Evolutionary conservation across 2,113 vertebrate species (phyloP).

Genomic region (Chionodraco myersi): DNA sequence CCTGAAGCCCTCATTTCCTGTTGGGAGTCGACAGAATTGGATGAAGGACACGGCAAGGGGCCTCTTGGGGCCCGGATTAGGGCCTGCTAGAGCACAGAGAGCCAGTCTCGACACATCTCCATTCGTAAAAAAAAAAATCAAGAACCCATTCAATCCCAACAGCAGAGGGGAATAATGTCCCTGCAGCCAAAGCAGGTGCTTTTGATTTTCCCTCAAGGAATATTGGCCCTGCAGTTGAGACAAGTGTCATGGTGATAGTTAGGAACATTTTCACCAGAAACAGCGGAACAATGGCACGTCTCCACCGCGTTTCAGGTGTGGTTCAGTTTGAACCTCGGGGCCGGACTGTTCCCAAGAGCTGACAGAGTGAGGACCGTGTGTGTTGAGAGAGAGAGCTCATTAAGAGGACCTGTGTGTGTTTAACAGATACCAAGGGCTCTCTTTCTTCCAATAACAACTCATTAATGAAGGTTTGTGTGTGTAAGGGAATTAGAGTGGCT

Average conservation of each 20-base stretch:
- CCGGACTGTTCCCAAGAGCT: slow-evolving; percentile 50
- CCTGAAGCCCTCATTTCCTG: slow-evolving; percentile 86
- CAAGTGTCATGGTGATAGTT: slow-evolving; percentile 22
- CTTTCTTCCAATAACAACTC: slow-evolving; percentile 84
- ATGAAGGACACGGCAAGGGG: slow-evolving; percentile 62
- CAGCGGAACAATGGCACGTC: slow-evolving; percentile 51
- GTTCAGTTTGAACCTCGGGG: slow-evolving; percentile 30
- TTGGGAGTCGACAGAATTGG: slow-evolving; percentile 73
- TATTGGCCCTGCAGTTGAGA: not conserved
- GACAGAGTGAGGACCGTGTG: slow-evolving; percentile 68
- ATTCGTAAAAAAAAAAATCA: slow-evolving; percentile 62
- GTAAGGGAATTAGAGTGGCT: slow-evolving; percentile 78
- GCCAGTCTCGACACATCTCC: slow-evolving; percentile 58
- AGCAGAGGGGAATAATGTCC: slow-evolving; percentile 29
- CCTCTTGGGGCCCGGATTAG: slow-evolving; percentile 65
- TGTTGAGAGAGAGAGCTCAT: slow-evolving; percentile 75
- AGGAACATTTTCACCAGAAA: slow-evolving; percentile 40
- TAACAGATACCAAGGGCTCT: slow-evolving; percentile 82
- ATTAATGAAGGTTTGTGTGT: slow-evolving; percentile 85
- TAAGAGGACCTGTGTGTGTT: slow-evolving; percentile 81
- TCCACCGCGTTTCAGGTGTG: slow-evolving; percentile 30
- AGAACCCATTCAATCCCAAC: slow-evolving; percentile 38
- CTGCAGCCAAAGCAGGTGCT: slow-evolving; percentile 49
- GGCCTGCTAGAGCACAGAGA: slow-evolving; percentile 40
- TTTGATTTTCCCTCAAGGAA: slow-evolving; percentile 50